Evolutionary conservation across 2,888 invertebrate species (phyloP).

Genomic region (Apeira syringaria): DNA sequence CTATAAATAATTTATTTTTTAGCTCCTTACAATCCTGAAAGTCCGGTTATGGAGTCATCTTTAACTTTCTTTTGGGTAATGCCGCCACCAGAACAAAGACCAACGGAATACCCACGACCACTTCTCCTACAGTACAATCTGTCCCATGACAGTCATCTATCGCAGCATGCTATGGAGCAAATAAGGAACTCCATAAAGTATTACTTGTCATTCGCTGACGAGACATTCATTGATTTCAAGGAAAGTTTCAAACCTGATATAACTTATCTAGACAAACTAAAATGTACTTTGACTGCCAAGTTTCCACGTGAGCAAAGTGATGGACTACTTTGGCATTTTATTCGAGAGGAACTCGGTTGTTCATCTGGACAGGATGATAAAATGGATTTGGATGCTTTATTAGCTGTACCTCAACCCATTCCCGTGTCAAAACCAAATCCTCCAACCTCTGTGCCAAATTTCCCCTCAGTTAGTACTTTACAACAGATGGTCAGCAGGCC

Average conservation of each 20-base stretch:
- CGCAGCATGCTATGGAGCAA: constrained; percentile 92
- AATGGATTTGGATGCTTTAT: constrained; percentile 83
- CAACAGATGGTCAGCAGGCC: constrained; percentile 81
- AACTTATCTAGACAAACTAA: constrained; percentile 93
- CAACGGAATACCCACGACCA: constrained; percentile 96
- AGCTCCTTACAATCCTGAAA: constrained; percentile 94
- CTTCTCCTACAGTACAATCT: constrained; percentile 95
- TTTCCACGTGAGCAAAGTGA: constrained; percentile 92
- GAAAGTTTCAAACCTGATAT: constrained; percentile 88
- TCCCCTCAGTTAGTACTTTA: constrained; percentile 75
- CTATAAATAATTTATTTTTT: constrained; percentile 41
- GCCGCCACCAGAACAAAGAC: constrained; percentile 97
- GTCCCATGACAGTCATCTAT: constrained; percentile 91
- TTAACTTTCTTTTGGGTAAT: constrained; percentile 96
- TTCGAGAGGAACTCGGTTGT: constrained; percentile 89
- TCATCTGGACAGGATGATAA: constrained; percentile 87
- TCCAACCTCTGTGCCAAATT: constrained; percentile 64
- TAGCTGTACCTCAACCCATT: constrained; percentile 83
- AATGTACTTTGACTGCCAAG: constrained; percentile 91
- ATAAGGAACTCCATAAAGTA: constrained; percentile 94
- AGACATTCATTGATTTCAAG: constrained; percentile 71
- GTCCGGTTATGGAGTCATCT: constrained; percentile 91
- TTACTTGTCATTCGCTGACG: constrained; percentile 85
- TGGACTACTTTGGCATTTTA: constrained; percentile 90
- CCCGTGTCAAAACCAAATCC: constrained; percentile 71